Conservation (phyloP, 2,888 invertebrate genomes). For the Trissolcus japonicus region DNA sequence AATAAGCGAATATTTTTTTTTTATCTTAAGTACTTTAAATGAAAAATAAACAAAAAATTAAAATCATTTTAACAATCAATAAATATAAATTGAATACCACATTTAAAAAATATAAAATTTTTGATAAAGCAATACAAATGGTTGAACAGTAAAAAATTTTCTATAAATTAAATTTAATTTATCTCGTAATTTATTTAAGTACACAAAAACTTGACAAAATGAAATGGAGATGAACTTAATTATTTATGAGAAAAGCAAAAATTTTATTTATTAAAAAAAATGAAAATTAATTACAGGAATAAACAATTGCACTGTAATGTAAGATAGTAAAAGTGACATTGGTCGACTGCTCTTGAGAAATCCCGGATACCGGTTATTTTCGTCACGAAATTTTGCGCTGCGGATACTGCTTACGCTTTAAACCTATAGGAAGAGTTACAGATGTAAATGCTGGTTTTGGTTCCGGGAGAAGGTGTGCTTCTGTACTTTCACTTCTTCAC, state of each 20-base stretch:
- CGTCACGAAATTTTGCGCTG: constrained; percentile 41
- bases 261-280: neutral
- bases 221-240: no score
- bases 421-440: constrained; percentile 40
- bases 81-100: no score
- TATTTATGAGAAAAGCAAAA: neutral
- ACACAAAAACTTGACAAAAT: no score
- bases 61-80: no score
- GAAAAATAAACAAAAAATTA: neutral
- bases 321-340: neutral
- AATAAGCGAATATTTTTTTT: neutral
- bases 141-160: no score
- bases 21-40: neutral
- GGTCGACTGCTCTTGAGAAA: constrained; percentile 19
- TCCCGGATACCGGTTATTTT: constrained; percentile 51
- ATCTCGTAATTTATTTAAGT: no score
- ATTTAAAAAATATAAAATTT: neutral
- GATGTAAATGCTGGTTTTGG: constrained; percentile 55
- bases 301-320: no score
- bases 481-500: constrained; percentile 71
- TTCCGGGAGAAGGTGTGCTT: constrained; percentile 66
- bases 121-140: no score
- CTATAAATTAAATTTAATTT: no score
- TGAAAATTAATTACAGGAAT: neutral
- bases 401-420: constrained; percentile 34